Base-by-base conservation (phyloP, 2,888 invertebrate genomes). In the Cataglyphis altisquamis region DNA sequence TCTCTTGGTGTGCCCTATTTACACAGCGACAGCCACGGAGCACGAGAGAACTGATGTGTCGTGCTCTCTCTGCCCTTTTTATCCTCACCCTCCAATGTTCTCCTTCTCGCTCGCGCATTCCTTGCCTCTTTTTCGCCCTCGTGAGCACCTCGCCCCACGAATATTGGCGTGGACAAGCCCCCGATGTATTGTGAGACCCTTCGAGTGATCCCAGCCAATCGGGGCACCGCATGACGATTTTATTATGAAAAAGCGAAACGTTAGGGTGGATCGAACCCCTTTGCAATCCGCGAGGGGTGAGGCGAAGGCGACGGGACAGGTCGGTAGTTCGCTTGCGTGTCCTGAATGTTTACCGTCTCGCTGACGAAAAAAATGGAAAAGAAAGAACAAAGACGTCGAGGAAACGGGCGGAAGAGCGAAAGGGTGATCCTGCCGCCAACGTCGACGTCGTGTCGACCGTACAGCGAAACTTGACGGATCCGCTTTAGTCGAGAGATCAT, bases 1-100 rank as follows among this genome's bases (percentile, higher is more conserved):
- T 94, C 94, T 93, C 94, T 92, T 92, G 90, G 93, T 91, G 93
- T 94, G 93, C 93, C 93, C 94, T 94, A 94, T 94, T 94, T 94
- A 94, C 93, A 90, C 92, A 94, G 91, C 93, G 93, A 92, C 93
- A 94, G 91, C 93, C 91, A 91, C 91, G 86, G 88, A 86, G 72
- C 41, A 90, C 75, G 45, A 48, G 85, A 84, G 72, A 60, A 45
- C 78, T 70, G 64, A 78, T 52, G 52, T 75, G 63, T 73, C 77
- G 84, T 78, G 63, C 45, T 82, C 66, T 68, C 57, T 68, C 57
- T 45, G 18, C 39, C 48, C 39, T 81, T 64, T 67, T 64, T 63
- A 52, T 60, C 66, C 41, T 67, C 45, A 18, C 36, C 66, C 81
- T 75, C 55, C 70, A 70, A 62, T 66, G 64, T 62, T 62, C 64